Evolutionary conservation across 2,888 invertebrate genomes (phyloP), one percentile per base, ranked within the genome.

Genomic region (Muscina levida): DNA sequence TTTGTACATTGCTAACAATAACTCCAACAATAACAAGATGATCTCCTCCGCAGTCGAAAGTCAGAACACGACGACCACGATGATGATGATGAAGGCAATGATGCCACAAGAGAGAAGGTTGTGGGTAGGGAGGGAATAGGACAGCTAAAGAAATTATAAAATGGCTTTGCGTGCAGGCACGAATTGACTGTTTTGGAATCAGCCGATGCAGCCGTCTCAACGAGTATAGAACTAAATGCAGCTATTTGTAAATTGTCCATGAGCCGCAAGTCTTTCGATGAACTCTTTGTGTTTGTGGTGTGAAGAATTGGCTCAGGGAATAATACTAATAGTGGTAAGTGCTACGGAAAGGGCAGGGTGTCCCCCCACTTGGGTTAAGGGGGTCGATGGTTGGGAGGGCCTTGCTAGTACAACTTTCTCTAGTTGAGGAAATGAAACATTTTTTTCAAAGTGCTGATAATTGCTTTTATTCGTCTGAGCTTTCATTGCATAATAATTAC

Each of bases 101-200:
- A 62, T 22, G 62, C 39, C 19, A 13, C 37, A 31, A 8, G 31
- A 3, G 31, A 31, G 3, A 31, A 8, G 31, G 8, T 31, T 31
- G 8, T 31, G 39, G n/a, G n/a, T n/a, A 31, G 31, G 31, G 31
- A 31, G n/a, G n/a, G n/a, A n/a, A n/a, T n/a, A n/a, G n/a, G 31
- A 31, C 31, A 31, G 8, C 31, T 5, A 31, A 76, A 57, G n/a
- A 66, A 71, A 57, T n/a, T n/a, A 31, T 8, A 31, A 31, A 31
- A 66, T 31, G 31, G 56, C 46, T 76, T 70, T 66, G 77, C 77
- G 71, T 77, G 66, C 42, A 65, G 57, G 39, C 51, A 42, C 62
- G 62, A 72, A 39, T 11, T 72, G 62, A 37, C 24, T 11, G 26
- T 57, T 57, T 26, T 15, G 13, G 53, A 53, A 53, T 22, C 24